These are phyloP conservation scores for Caenorhabditis sulstoni DNA, from an alignment of 2,888 invertebrate genomes.

Conservation along the genomic window DNA sequence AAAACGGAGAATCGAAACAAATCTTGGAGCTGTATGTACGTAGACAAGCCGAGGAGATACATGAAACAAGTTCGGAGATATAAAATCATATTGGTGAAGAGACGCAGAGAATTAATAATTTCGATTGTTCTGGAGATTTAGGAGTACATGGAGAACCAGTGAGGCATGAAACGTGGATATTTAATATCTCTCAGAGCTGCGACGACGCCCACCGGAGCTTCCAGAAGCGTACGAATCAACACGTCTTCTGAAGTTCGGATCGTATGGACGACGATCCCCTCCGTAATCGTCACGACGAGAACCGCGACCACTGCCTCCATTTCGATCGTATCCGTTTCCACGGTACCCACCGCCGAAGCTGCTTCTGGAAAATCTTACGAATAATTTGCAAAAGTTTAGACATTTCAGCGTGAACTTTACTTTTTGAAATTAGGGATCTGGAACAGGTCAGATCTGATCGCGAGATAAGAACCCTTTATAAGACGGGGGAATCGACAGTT, in stretches of 20 bases:
- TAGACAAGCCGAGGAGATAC: no score
- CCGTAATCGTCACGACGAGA: slow-evolving; percentile 11
- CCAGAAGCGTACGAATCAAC: slow-evolving; percentile 53
- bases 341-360: slow-evolving; percentile 31
- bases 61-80: no score
- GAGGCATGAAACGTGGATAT: no score
- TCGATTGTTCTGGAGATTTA: not conserved
- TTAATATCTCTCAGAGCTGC: slow-evolving; percentile 31
- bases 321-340: slow-evolving; percentile 29
- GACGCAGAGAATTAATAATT: no score
- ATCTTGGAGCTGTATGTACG: no score
- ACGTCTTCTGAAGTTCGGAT: slow-evolving; percentile 45
- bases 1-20: no score
- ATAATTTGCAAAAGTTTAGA: not conserved
- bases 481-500: not conserved
- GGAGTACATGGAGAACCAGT: not conserved
- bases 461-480: not conserved
- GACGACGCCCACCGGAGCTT: slow-evolving; percentile 4
- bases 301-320: slow-evolving; percentile 22
- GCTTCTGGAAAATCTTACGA: not conserved
- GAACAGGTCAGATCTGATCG: not conserved
- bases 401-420: not conserved
- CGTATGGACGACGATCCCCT: slow-evolving; percentile 49
- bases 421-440: no score
- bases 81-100: no score